Evolutionary conservation across 2,888 invertebrate genomes (phyloP).

Genomic region (Mythimna pallens): DNA sequence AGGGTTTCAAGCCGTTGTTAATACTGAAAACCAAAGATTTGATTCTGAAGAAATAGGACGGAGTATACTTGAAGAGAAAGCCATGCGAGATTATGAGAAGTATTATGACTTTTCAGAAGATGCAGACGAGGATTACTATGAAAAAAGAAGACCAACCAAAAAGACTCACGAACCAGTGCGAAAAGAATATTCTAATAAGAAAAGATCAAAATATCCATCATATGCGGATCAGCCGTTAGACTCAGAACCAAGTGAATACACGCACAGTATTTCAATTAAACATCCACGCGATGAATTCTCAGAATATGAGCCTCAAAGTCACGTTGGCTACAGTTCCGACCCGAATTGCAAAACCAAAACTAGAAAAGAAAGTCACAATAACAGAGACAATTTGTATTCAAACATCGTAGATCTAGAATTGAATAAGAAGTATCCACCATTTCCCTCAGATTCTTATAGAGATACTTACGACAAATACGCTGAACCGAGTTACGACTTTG

Average conservation of each 20-base stretch:
- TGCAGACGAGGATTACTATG: conserved; percentile 76
- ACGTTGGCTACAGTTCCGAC: conserved; percentile 81
- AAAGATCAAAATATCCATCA: conserved; percentile 77
- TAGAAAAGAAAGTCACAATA: conserved; percentile 76
- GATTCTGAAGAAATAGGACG: conserved; percentile 62
- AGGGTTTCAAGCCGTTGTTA: conserved; percentile 91
- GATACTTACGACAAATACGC: conserved; percentile 81
- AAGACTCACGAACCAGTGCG: conserved; percentile 75
- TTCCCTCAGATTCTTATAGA: conserved; percentile 74
- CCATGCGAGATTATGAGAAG: conserved; percentile 81
- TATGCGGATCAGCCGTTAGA: conserved; percentile 66
- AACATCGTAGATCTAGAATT: conserved; percentile 76
- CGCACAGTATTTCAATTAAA: conserved; percentile 83
- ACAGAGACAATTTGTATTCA: conserved; percentile 73
- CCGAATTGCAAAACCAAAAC: conserved; percentile 85
- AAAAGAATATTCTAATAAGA: conserved; percentile 76
- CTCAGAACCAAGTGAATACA: conserved; percentile 83
- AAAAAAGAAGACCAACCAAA: conserved; percentile 74
- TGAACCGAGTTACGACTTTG: conserved; percentile 78
- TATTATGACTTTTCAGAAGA: conserved; percentile 83
- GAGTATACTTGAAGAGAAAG: conserved; percentile 77
- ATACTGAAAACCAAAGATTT: conserved; percentile 82
- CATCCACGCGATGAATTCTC: conserved; percentile 80
- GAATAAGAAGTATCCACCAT: conserved; percentile 77
- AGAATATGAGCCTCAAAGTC: conserved; percentile 79